Conservation (phyloP, 2,888 invertebrate species). For the Sphaerophoria taeniata region DNA sequence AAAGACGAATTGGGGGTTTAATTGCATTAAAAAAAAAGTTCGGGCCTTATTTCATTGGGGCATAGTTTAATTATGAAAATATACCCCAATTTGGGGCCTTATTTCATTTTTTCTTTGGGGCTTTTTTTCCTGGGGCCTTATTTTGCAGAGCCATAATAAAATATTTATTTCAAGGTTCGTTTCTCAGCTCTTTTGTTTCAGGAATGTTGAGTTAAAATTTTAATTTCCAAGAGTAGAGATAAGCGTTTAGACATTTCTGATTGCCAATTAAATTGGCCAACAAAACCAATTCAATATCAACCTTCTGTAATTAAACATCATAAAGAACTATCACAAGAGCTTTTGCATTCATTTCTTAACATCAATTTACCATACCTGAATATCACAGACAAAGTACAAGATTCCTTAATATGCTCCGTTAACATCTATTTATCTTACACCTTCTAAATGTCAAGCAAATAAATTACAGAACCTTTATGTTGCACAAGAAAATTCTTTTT, state of each 20-base stretch:
- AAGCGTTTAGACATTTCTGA: background rate
- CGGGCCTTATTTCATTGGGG: no score
- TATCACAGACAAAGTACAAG: background rate
- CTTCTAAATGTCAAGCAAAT: constrained; percentile 21
- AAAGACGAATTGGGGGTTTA: no score
- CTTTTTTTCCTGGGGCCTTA: no score
- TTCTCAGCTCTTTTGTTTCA: no score
- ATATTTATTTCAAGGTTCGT: background rate
- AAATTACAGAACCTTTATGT: constrained; percentile 12
- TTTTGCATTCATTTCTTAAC: background rate
- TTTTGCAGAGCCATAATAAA: no score
- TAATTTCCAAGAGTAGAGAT: background rate
- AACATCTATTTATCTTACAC: background rate
- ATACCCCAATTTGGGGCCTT: no score
- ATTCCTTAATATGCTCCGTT: background rate
- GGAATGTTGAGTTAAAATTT: no score
- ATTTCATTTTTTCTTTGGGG: no score
- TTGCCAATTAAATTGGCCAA: no score
- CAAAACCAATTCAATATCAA: no score
- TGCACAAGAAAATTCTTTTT: constrained; percentile 1
- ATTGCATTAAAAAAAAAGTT: no score
- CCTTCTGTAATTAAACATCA: background rate
- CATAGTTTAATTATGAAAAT: no score
- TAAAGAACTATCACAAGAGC: background rate
- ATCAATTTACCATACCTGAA: background rate